Evolutionary conservation across 2,113 vertebrate species (phyloP).

Genomic region (Pterocles orientalis): DNA sequence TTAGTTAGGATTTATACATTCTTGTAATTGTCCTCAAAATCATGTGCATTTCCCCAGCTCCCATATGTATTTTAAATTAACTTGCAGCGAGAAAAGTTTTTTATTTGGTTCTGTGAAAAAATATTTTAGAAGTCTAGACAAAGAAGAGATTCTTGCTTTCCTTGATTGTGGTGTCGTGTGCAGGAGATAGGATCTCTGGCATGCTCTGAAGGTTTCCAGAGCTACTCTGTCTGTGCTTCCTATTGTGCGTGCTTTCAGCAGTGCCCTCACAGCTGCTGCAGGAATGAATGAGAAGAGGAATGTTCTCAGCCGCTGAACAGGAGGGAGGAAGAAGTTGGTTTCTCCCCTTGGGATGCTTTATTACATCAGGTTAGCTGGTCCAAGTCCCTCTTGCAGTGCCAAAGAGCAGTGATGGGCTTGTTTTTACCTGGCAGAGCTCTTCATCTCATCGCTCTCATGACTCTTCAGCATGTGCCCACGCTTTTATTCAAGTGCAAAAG

Average conservation of each 20-base stretch:
- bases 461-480: fast-evolving
- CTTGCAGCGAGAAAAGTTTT: background rate
- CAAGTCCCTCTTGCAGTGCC: background rate
- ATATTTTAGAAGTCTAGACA: background rate
- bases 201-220: background rate
- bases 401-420: fast-evolving
- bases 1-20: background rate
- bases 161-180: background rate
- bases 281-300: background rate
- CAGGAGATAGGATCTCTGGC: background rate
- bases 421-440: background rate
- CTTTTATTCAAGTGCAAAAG: background rate
- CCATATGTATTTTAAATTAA: background rate
- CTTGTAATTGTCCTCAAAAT: background rate
- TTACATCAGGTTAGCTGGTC: background rate
- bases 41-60: background rate
- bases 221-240: background rate
- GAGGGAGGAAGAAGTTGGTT: background rate
- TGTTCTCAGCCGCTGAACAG: background rate
- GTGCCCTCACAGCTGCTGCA: background rate
- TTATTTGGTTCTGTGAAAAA: background rate
- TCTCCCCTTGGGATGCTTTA: background rate
- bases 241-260: background rate
- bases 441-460: background rate
- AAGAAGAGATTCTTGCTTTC: background rate